Base-by-base conservation (phyloP, 2,113 vertebrate species). In the Morone chrysops region DNA sequence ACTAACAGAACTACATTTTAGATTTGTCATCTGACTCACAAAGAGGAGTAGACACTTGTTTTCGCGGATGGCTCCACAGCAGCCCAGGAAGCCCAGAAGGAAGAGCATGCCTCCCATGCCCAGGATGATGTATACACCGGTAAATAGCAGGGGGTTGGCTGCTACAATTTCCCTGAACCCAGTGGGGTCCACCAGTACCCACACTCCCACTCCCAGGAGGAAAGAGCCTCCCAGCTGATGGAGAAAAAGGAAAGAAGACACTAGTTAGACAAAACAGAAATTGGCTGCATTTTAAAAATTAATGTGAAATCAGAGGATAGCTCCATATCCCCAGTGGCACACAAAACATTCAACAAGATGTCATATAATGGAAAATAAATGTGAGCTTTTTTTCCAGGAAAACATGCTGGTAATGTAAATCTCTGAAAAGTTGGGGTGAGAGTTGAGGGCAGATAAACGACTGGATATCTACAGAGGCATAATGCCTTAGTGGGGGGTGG, bases 21-120 rank as follows among this genome's bases (percentile, higher is more conserved):
- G 83, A 84, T 83, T 75, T 85, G 63, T 80, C 75, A 18, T 51
- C 5, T 0, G n/a, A 97, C 98, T 97, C 94, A 99, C 98, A 71
- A 98, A 97, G 38, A 99, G 95, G 63, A 99, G 97, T 75, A 99
- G 96, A 93, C 97, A 97, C 93, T 97, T 98, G 95, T 97, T 99
- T 93, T 99, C 98, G 0, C 97, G 96, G 92, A 98, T 96, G 67
- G 98, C 98, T 61, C 97, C 98, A 0, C 97, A 99, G 96, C 98
- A 99, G 90, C 98, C 98, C 4, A 99, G 95, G 94, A 99, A 99
- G 66, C 98, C 98, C 53, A 99, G 96, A 51, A 99, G 95, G 41
- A 99, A 99, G 10, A 99, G 96, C 96, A 99, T 96, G 18, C 94
- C 94, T 9, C 98, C 98, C 97, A 99, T 96, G 20, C 96, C 97